Percentiles rank a stretch among this genome's conserved stretches.
These are phyloP conservation scores for Euspilapteryx auroguttella DNA, from an alignment of 2,888 invertebrate genomes.

Conservation along the genomic window DNA sequence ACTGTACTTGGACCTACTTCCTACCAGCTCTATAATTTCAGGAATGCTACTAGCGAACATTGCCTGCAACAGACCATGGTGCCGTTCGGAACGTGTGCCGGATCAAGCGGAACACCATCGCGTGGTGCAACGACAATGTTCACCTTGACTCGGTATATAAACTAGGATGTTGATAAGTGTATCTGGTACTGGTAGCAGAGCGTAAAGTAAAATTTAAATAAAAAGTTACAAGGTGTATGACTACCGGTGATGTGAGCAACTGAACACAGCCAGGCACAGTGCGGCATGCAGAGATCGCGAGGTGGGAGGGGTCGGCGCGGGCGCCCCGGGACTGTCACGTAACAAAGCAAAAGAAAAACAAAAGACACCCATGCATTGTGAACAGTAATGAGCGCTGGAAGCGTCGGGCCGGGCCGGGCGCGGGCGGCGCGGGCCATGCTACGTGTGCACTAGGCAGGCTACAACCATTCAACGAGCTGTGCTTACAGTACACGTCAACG, in stretches of 20 bases:
- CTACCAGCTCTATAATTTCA: conserved; percentile 99
- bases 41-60: conserved; percentile 99
- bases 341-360: conserved; percentile 60
- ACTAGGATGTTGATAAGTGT: conserved; percentile 44
- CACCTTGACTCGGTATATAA: conserved; percentile 47
- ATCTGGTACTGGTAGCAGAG: conserved; percentile 37
- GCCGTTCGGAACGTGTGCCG: conserved; percentile 41
- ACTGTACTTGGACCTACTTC: conserved; percentile 99
- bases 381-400: background rate
- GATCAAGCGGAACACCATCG: conserved; percentile 46
- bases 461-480: conserved; percentile 57
- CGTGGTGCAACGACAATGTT: conserved; percentile 59
- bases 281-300: conserved; percentile 50
- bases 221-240: conserved; percentile 47
- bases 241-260: conserved; percentile 61
- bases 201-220: conserved; percentile 39
- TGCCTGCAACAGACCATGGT: conserved; percentile 85
- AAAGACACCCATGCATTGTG: conserved; percentile 46
- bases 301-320: conserved; percentile 41
- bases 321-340: conserved; percentile 16
- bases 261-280: conserved; percentile 61
- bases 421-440: conserved; percentile 9
- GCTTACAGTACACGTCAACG: conserved; percentile 32
- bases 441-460: conserved; percentile 55
- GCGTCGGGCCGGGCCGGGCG: conserved; percentile 16